phyloP scores from a whole-genome alignment of 2,888 invertebrate genomes.

The Furcula furcula region DNA sequence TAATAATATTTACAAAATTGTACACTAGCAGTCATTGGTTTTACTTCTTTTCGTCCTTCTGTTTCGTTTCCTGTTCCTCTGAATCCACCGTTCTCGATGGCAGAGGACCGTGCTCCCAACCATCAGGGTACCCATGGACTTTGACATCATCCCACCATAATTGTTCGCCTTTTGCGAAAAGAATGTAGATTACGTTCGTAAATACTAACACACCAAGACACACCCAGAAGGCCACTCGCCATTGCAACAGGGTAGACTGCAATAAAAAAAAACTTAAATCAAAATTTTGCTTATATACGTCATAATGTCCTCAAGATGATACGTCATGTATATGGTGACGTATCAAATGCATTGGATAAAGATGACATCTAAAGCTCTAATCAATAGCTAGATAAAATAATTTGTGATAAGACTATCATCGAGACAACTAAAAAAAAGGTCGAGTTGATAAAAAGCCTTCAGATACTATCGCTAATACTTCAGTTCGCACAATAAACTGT shows the following conservation, averaged over 20 bases:
- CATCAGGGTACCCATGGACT: slow-evolving; percentile 63
- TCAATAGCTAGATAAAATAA: too few relatives aligned
- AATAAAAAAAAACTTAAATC: too few relatives aligned
- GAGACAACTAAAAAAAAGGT: too few relatives aligned
- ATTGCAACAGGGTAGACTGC: slow-evolving; percentile 84
- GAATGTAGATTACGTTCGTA: slow-evolving; percentile 85
- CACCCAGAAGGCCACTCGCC: slow-evolving; percentile 92
- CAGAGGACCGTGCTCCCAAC: slow-evolving; percentile 66
- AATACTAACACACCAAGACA: slow-evolving; percentile 85
- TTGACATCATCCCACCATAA: slow-evolving; percentile 88
- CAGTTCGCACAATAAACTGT: too few relatives aligned
- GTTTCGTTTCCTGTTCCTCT: slow-evolving; percentile 40
- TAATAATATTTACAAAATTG: slow-evolving; percentile 29
- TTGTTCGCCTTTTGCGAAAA: slow-evolving; percentile 88
- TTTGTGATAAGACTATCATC: too few relatives aligned
- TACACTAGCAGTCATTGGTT: slow-evolving; percentile 26
- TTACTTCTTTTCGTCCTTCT: slow-evolving; percentile 37
- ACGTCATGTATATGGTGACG: too few relatives aligned
- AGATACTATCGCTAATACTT: too few relatives aligned
- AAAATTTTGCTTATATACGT: too few relatives aligned
- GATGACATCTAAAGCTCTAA: too few relatives aligned
- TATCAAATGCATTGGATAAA: too few relatives aligned
- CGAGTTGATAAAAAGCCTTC: too few relatives aligned
- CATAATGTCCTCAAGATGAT: too few relatives aligned
- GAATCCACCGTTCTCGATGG: slow-evolving; percentile 45